These are phyloP conservation scores for Machimus rusticus DNA, from an alignment of 2,888 invertebrate species.

Conservation along the genomic window DNA sequence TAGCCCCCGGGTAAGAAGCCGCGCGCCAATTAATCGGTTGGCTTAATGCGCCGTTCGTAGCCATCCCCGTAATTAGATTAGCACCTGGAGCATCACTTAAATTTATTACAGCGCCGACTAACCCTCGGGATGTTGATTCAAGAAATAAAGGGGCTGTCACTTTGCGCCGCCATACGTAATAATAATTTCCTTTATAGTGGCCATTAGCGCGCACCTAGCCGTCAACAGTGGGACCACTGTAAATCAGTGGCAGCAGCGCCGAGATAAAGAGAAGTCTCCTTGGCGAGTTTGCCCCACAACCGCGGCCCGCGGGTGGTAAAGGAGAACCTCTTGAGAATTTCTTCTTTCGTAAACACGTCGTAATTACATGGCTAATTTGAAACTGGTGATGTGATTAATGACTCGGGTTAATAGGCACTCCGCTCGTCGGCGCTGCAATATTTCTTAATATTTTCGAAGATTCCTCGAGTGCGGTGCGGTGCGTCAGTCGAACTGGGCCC, in stretches of 20 bases:
- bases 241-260: background rate
- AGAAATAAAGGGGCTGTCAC: background rate
- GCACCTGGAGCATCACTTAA: conserved; percentile 11
- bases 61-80: conserved; percentile 8
- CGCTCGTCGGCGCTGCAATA: conserved; percentile 8
- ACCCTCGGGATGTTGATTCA: background rate
- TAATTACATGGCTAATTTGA: conserved; percentile 31
- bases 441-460: conserved; percentile 15
- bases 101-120: background rate
- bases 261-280: background rate
- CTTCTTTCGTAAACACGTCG: conserved; percentile 29
- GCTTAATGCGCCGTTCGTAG: background rate
- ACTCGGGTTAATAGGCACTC: background rate
- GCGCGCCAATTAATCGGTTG: background rate
- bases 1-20: background rate
- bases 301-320: background rate
- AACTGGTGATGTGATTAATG: conserved; percentile 17
- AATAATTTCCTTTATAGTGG: background rate
- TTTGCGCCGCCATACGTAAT: background rate
- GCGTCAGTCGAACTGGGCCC: background rate
- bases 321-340: background rate
- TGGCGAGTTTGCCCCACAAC: background rate
- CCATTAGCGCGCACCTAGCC: background rate
- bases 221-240: background rate
- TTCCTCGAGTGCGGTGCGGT: background rate